Evolutionary conservation across 53 echinoderm and acorn worm species (phyloP), one percentile per base, ranked within the genome.

Genomic region (Pentamera pediparva): DNA sequence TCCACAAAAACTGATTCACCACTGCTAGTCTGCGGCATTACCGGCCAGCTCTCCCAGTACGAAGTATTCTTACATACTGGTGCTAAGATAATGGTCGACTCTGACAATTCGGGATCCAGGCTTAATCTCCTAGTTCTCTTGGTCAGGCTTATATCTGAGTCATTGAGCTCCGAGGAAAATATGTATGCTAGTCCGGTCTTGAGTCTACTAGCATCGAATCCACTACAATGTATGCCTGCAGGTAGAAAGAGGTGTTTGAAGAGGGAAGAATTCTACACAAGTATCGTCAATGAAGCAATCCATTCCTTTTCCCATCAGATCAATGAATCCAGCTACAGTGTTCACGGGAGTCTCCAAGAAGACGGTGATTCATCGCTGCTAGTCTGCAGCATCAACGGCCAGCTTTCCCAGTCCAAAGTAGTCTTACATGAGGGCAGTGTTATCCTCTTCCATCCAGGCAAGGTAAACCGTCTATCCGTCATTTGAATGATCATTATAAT

Each of bases 51-150:
- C 65, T 75, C 69, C 8, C 75, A 83, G 32, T 81, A 78, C 36
- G 92, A 85, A 25, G 75, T 91, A 20, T 81, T 92, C 51, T 70
- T 98, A 67, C 86, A 92, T 72, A 78, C 88, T 34, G 89, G 86
- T 15, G 84, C 69, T 49, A 47, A 89, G 11, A 89, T 86, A 41
- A 59, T 91, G 35, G 91, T 96, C 37, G 56, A 85, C 12, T 32
- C 77, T 1, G 77, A 83, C 13, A 37, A 77, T n/a, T n/a, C n/a
- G n/a, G n/a, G n/a, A n/a, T n/a, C n/a, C n/a, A n/a, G n/a, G n/a
- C n/a, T n/a, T n/a, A n/a, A n/a, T n/a, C n/a, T n/a, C n/a, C n/a
- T n/a, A n/a, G n/a, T n/a, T n/a, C n/a, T n/a, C n/a, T n/a, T n/a
- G n/a, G n/a, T n/a, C n/a, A n/a, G n/a, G n/a, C n/a, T n/a, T n/a